phyloP scores from a whole-genome alignment of 2,797 vertebrate species.

The Lepilemur ruficaudatus region DNA sequence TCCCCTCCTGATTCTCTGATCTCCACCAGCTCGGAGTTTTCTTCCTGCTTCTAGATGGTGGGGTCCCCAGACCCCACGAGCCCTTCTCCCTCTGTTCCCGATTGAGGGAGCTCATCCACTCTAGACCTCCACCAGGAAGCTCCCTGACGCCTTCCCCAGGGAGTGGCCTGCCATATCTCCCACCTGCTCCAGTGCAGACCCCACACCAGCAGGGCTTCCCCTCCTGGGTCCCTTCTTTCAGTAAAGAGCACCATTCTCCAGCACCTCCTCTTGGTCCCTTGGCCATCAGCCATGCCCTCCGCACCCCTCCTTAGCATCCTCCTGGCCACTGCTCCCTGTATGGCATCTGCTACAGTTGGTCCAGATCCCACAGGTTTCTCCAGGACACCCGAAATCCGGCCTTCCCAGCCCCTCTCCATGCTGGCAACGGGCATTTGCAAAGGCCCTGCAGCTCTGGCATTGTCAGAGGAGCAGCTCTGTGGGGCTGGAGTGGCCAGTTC shows the following conservation, averaged over 20 bases:
- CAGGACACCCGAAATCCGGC: background rate
- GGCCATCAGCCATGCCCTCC: fast-evolving
- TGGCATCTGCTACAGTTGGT: fast-evolving
- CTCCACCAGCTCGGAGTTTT: background rate
- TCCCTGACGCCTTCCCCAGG: background rate
- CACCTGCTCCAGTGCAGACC: background rate
- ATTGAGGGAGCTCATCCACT: background rate
- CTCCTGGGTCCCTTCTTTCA: background rate
- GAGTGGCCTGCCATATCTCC: fast-evolving
- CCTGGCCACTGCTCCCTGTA: background rate
- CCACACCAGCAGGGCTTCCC: background rate
- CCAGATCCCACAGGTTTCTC: background rate
- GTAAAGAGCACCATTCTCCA: background rate
- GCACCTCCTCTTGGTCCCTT: background rate
- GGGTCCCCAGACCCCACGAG: background rate
- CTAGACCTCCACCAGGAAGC: background rate
- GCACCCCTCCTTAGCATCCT: background rate
- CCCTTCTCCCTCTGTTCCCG: background rate
- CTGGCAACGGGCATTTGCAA: background rate
- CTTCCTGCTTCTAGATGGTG: background rate
- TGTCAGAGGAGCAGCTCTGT: background rate
- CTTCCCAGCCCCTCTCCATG: background rate
- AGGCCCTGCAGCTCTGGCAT: background rate
- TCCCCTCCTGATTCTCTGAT: background rate
- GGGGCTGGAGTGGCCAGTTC: background rate